phyloP scores from a whole-genome alignment of 2,797 vertebrate species.

The Propithecus perrieri region DNA sequence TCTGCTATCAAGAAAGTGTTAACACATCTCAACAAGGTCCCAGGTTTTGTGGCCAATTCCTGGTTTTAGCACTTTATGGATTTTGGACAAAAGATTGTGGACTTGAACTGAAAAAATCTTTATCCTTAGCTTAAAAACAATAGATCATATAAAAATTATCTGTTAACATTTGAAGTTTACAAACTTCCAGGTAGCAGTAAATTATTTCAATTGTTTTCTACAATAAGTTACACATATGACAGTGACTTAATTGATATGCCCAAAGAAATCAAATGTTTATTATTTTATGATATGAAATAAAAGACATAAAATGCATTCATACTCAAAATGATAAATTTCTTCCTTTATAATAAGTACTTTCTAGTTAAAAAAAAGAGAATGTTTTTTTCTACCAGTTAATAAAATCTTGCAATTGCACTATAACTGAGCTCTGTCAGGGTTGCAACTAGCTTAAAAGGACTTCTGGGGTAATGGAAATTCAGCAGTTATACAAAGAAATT shows the following conservation, averaged over 20 bases:
- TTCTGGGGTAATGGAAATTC: not conserved
- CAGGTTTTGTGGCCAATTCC: not conserved
- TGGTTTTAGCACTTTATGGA: not conserved
- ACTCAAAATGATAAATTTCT: slow-evolving; percentile 18
- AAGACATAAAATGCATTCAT: slow-evolving; percentile 5
- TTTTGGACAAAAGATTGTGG: not conserved
- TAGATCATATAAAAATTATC: not conserved
- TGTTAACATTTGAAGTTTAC: not conserved
- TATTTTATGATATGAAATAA: slow-evolving; percentile 27
- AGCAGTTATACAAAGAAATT: not conserved
- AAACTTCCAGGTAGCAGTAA: not conserved
- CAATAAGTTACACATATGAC: not conserved
- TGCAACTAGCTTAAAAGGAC: slow-evolving; percentile 7
- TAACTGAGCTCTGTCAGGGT: not conserved
- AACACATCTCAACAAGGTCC: not conserved
- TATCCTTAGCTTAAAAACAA: slow-evolving; percentile 21
- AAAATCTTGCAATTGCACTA: slow-evolving; percentile 7
- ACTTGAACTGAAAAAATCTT: not conserved
- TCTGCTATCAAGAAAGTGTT: not conserved
- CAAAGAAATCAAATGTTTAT: not conserved
- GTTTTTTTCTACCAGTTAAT: not conserved
- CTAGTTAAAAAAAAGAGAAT: not conserved
- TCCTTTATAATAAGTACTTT: not conserved
- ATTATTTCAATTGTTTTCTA: slow-evolving; percentile 36
- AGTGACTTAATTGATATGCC: not conserved